phyloP scores from a whole-genome alignment of 92 coral and sea anemone genomes.

The Blastomussa wellsi region DNA sequence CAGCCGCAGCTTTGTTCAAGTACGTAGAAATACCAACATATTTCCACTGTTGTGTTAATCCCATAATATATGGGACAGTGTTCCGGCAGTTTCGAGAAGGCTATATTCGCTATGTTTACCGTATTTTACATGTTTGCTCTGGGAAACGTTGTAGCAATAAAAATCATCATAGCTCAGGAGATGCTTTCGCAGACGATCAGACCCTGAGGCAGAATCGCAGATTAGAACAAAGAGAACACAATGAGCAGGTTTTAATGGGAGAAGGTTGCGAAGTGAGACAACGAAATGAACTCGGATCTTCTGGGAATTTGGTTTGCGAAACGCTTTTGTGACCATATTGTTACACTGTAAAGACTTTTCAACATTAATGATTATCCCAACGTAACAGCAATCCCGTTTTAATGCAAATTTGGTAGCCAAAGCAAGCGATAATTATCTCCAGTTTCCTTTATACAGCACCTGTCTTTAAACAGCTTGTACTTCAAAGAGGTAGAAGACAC shows the following conservation, averaged over 20 bases:
- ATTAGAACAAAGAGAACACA: neutral
- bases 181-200: neutral
- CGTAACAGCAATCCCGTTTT: too few species aligned
- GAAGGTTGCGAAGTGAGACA: neutral
- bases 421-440: too few species aligned
- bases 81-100: neutral
- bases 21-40: neutral
- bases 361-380: too few species aligned
- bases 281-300: neutral
- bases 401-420: too few species aligned
- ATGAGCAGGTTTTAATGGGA: neutral
- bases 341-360: too few species aligned
- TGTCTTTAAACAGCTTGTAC: too few species aligned
- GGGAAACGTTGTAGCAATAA: neutral
- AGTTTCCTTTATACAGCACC: too few species aligned
- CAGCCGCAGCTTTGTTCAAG: neutral
- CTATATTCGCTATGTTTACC: neutral
- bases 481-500: too few species aligned
- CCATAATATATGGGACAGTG: neutral
- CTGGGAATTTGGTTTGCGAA: too few species aligned
- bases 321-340: too few species aligned
- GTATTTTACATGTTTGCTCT: neutral
- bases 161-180: neutral
- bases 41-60: neutral
- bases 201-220: neutral